Conservation (phyloP, 2,888 invertebrate genomes). For the Horisme vitalbata region DNA sequence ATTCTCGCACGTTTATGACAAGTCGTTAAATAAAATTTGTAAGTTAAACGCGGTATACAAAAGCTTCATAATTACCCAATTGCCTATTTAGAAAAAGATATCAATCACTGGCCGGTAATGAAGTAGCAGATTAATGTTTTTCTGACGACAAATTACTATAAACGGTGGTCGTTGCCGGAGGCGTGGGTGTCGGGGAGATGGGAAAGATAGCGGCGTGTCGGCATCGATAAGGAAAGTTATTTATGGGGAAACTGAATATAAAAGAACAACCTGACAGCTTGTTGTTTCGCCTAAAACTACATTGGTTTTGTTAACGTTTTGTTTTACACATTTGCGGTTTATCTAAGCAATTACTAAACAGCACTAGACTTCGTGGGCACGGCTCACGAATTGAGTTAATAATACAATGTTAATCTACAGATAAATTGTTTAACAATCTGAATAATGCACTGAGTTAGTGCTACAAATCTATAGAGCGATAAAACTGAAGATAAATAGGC, state of each 20-base stretch:
- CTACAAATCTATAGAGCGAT: constrained; percentile 30
- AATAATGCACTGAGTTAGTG: constrained; percentile 27
- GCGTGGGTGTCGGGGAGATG: constrained; percentile 62
- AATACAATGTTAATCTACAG: constrained; percentile 29
- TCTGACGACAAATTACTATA: constrained; percentile 61
- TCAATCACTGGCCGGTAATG: constrained; percentile 44
- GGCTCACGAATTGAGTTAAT: constrained; percentile 30
- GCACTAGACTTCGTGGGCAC: constrained; percentile 28
- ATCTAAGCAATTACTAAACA: constrained; percentile 30
- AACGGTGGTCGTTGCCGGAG: constrained; percentile 54
- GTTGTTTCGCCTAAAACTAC: constrained; percentile 20
- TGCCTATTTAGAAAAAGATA: constrained; percentile 39
- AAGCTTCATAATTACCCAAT: constrained; percentile 30
- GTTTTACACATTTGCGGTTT: constrained; percentile 30
- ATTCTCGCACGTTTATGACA: constrained; percentile 36
- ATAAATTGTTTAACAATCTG: constrained; percentile 28
- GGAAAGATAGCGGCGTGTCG: constrained; percentile 58
- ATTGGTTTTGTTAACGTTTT: constrained; percentile 22
- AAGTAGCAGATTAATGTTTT: constrained; percentile 50
- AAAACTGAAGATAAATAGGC: constrained; percentile 30
- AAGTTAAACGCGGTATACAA: constrained; percentile 33
- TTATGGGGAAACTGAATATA: constrained; percentile 49
- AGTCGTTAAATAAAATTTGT: constrained; percentile 47
- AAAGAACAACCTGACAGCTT: constrained; percentile 36
- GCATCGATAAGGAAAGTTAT: constrained; percentile 59